phyloP scores from a whole-genome alignment of 2,113 vertebrate species.

The Tauraco erythrolophus region DNA sequence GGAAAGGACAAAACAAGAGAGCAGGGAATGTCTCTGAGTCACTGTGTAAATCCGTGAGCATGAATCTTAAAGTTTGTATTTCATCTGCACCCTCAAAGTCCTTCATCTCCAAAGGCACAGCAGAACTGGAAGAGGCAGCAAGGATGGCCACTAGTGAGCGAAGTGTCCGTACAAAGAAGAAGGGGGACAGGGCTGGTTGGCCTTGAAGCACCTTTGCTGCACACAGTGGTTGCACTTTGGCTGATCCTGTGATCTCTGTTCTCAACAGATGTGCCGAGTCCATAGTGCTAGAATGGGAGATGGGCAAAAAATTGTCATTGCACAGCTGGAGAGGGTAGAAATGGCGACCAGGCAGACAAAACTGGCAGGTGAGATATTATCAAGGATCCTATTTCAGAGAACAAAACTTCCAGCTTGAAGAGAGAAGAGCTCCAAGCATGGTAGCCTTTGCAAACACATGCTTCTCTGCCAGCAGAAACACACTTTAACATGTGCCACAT shows the following conservation, averaged over 20 bases:
- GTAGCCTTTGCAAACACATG: background rate
- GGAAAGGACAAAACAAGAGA: background rate
- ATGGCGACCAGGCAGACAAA: background rate
- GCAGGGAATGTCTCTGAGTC: background rate
- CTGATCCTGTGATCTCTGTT: background rate
- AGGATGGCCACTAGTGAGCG: background rate
- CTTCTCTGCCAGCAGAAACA: background rate
- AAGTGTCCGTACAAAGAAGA: background rate
- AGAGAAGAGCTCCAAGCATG: background rate
- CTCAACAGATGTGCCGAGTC: background rate
- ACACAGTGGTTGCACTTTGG: fast-evolving
- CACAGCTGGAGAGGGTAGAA: background rate
- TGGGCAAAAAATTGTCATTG: fast-evolving
- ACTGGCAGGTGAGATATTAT: background rate
- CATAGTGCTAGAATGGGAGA: background rate
- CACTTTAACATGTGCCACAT: fast-evolving
- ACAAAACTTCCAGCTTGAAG: background rate
- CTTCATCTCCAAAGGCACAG: background rate
- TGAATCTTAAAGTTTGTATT: background rate
- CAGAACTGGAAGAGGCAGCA: background rate
- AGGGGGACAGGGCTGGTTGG: no score
- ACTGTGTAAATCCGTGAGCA: background rate
- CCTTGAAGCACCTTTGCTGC: background rate
- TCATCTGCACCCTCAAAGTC: background rate
- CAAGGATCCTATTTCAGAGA: background rate